Percentiles rank a stretch among this genome's conserved stretches.
These are phyloP conservation scores for Malurus cyaneus DNA, from an alignment of 2,113 vertebrate species.

Conservation along the genomic window DNA sequence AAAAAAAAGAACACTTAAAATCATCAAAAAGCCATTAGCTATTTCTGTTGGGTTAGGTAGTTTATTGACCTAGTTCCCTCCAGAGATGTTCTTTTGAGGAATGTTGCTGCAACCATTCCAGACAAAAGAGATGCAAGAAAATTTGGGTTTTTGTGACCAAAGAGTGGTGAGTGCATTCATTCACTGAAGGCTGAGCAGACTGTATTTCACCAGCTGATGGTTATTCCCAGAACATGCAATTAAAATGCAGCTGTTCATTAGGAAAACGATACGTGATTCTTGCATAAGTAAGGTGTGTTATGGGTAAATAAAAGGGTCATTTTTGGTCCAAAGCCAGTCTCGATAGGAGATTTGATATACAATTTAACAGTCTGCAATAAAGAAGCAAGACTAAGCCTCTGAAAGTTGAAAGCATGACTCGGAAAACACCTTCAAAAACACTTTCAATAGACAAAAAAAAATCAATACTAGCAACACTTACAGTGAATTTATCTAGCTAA, in stretches of 20 bases:
- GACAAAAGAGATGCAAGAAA: not conserved
- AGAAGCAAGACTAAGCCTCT: not conserved
- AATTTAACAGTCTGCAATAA: not conserved
- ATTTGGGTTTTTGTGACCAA: not conserved
- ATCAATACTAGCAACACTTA: not conserved
- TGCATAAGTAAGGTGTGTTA: not conserved
- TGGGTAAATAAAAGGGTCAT: conserved; percentile 8
- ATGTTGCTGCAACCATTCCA: conserved; percentile 6
- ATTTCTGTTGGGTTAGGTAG: not conserved
- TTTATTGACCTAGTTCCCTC: not conserved
- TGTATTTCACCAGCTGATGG: conserved; percentile 33
- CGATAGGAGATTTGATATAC: not conserved
- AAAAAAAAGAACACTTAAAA: not conserved
- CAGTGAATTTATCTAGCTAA: not conserved
- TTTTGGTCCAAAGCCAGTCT: conserved; percentile 3
- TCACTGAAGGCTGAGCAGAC: not conserved
- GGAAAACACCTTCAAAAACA: not conserved
- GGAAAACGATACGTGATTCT: conserved; percentile 27
- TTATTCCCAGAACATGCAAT: conserved; percentile 50
- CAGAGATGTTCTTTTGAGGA: not conserved
- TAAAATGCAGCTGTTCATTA: conserved; percentile 61
- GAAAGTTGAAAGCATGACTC: not conserved
- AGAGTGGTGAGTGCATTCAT: not conserved
- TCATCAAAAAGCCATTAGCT: not conserved
- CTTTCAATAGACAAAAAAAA: not conserved